Evolutionary conservation across 2,797 vertebrate species (phyloP).

Genomic region (Bradypodion ventrale): DNA sequence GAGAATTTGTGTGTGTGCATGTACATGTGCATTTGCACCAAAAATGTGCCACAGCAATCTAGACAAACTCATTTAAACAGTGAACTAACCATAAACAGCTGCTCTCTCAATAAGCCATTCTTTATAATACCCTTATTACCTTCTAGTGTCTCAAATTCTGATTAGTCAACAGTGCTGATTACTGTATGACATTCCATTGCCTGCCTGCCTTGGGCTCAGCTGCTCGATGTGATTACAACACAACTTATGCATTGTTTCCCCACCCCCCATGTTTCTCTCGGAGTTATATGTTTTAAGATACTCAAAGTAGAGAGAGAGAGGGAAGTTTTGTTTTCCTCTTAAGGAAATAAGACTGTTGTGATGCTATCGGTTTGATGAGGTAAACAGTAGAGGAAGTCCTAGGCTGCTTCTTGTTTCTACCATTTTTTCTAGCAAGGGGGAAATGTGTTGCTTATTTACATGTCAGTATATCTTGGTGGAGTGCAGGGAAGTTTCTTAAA

Average conservation of each 20-base stretch:
- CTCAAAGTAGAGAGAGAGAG: conserved; percentile 40
- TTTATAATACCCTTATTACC: conserved; percentile 96
- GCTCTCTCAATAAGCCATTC: conserved; percentile 97
- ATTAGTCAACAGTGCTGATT: conserved; percentile 99
- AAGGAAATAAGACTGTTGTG: conserved; percentile 40
- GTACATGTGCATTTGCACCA: conserved; percentile 42
- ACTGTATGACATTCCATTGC: conserved; percentile 92
- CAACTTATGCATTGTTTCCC: conserved; percentile 93
- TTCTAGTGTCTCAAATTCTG: conserved; percentile 98
- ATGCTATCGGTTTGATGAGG: not conserved
- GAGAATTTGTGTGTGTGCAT: conserved; percentile 55
- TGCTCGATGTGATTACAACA: conserved; percentile 90
- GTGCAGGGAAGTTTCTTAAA: conserved; percentile 15
- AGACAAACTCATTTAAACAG: conserved; percentile 80
- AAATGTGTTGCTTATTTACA: conserved; percentile 13
- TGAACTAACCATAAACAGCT: conserved; percentile 94
- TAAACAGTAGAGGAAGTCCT: not conserved
- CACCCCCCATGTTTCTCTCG: conserved; percentile 70
- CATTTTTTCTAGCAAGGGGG: conserved; percentile 16
- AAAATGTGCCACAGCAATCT: conserved; percentile 77
- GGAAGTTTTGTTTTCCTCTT: conserved; percentile 48
- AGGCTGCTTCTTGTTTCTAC: not conserved
- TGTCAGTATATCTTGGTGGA: conserved; percentile 10
- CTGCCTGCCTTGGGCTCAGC: conserved; percentile 97
- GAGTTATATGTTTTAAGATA: conserved; percentile 68